Conservation (phyloP, 2,113 vertebrate species). For the Barnardius zonarius region DNA sequence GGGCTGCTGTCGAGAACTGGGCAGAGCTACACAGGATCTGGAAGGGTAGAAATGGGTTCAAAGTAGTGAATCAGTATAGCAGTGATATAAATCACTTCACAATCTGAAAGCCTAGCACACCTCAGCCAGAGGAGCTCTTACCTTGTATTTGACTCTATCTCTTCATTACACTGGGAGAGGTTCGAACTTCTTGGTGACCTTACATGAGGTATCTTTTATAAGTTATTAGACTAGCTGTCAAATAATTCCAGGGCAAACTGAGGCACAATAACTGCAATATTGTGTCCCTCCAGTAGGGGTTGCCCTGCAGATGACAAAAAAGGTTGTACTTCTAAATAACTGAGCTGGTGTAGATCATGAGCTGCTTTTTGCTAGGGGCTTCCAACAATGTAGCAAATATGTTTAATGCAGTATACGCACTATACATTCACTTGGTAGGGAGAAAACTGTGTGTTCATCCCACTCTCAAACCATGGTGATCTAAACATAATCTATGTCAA, state of each 20-base stretch:
- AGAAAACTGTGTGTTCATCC: neutral
- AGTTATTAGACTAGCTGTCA: neutral
- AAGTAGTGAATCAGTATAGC: neutral
- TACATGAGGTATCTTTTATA: neutral
- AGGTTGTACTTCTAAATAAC: neutral
- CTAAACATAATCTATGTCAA: neutral
- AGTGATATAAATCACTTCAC: neutral
- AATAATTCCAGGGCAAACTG: neutral
- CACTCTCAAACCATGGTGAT: neutral
- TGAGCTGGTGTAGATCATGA: neutral
- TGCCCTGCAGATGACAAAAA: neutral
- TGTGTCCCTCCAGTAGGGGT: neutral
- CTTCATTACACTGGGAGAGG: neutral
- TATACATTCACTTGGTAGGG: neutral
- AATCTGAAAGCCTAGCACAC: neutral
- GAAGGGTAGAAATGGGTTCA: neutral
- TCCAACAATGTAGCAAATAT: neutral
- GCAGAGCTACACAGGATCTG: neutral
- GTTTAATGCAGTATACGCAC: neutral
- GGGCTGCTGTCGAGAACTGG: neutral
- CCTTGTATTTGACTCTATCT: neutral
- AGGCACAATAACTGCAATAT: neutral
- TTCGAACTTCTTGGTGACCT: neutral
- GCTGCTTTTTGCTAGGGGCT: neutral
- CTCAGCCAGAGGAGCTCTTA: neutral